Evolutionary conservation across 2,113 vertebrate species (phyloP).

Genomic region (Neodon shergylaensis): DNA sequence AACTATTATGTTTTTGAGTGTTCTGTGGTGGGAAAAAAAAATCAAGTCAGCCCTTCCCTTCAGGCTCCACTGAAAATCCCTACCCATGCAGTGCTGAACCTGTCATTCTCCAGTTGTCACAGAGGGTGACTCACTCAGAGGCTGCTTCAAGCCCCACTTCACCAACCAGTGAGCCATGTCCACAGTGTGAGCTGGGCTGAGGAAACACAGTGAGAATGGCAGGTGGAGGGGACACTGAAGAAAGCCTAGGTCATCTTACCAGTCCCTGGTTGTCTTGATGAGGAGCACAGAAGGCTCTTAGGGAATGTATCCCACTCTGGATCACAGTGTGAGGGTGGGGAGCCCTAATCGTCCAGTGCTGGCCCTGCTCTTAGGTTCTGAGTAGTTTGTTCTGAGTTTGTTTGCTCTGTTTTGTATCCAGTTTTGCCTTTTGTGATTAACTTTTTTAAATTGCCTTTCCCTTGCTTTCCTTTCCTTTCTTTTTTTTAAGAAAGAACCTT

Average conservation of each 20-base stretch:
- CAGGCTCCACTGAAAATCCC: background rate
- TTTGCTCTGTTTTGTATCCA: background rate
- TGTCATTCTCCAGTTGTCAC: background rate
- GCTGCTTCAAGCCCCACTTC: too few species aligned
- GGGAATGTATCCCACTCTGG: accelerated
- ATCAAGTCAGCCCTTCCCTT: background rate
- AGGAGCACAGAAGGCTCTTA: background rate
- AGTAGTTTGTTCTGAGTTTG: background rate
- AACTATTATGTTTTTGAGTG: background rate
- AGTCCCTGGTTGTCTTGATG: accelerated
- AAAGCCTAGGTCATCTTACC: accelerated
- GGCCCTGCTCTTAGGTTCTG: background rate
- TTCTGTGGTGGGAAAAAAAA: background rate
- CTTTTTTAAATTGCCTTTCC: background rate
- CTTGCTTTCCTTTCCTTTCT: background rate
- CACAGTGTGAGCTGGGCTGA: background rate
- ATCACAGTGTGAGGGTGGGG: background rate
- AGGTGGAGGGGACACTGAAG: background rate
- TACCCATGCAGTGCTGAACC: background rate
- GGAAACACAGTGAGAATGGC: background rate
- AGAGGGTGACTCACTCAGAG: background rate
- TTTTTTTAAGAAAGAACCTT: background rate
- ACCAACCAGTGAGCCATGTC: background rate
- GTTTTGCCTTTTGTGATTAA: background rate
- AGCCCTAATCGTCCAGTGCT: background rate